phyloP scores from a whole-genome alignment of 2,888 invertebrate species.

The Augochlorella aurata region DNA sequence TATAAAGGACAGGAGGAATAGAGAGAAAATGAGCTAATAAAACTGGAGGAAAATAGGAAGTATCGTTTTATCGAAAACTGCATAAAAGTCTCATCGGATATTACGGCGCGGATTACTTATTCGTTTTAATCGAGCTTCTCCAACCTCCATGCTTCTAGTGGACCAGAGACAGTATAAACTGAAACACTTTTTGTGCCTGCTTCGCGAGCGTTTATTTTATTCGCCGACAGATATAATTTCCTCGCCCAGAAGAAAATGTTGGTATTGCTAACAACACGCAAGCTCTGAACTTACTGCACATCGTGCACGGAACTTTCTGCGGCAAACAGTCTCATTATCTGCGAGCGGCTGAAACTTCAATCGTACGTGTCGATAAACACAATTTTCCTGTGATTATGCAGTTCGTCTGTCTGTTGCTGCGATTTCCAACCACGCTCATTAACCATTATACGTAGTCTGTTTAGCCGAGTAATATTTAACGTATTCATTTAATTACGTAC shows the following conservation, averaged over 20 bases:
- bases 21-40: conserved; percentile 10
- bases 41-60: background rate
- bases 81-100: background rate
- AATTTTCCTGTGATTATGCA: conserved; percentile 22
- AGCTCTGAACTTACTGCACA: background rate
- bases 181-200: background rate
- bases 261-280: conserved; percentile 27
- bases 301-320: conserved; percentile 18
- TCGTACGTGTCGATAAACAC: conserved; percentile 28
- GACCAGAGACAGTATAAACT: background rate
- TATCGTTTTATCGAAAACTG: background rate
- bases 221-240: no score
- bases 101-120: background rate
- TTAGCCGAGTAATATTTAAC: background rate
- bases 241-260: background rate
- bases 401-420: background rate
- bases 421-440: background rate
- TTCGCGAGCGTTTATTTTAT: background rate
- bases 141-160: background rate
- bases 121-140: background rate
- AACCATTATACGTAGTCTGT: background rate
- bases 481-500: background rate
- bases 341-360: conserved; percentile 9
- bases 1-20: background rate
- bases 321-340: conserved; percentile 37